A percentile compares a stretch with the other conserved stretches of the same genome.
These are phyloP conservation scores for Araneus ventricosus DNA, from an alignment of 1,140 invertebrate genomes.

Conservation along the genomic window DNA sequence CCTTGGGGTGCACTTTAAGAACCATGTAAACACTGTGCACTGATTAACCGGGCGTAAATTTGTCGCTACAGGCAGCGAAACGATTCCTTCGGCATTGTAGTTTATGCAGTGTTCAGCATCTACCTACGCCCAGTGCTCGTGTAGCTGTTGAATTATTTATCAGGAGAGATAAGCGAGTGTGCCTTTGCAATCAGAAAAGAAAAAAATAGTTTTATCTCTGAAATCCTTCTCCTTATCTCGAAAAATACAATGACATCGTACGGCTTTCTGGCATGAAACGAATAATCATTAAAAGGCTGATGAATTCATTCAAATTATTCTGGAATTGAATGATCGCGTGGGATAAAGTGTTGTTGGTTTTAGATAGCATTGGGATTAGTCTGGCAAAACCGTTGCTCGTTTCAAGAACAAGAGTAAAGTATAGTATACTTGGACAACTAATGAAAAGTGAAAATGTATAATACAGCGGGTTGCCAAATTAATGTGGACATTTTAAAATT, in stretches of 20 bases:
- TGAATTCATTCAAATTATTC: not conserved
- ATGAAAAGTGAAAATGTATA: not conserved
- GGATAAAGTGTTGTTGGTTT: not conserved
- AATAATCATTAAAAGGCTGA: not conserved
- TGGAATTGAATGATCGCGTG: not conserved
- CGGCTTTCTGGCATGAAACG: not conserved
- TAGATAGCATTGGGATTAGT: not conserved
- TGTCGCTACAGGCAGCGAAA: not conserved
- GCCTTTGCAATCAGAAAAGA: not conserved
- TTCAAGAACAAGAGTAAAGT: not conserved
- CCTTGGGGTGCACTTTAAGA: slow-evolving; percentile 42
- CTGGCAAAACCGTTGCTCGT: not conserved
- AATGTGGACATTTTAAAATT: too few species aligned
- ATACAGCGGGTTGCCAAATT: not conserved
- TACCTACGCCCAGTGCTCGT: slow-evolving; percentile 6
- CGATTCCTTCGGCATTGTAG: not conserved
- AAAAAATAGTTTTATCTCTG: slow-evolving; percentile 4
- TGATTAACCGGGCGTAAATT: slow-evolving; percentile 34
- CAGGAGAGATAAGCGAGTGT: not conserved
- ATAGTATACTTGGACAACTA: not conserved
- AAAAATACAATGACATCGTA: not conserved
- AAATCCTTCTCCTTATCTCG: not conserved
- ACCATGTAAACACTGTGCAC: slow-evolving; percentile 52
- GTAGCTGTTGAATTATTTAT: slow-evolving; percentile 37
- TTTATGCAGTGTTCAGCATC: slow-evolving; percentile 16